phyloP scores from a whole-genome alignment of 1,140 invertebrate genomes.

The Drosophila subobscura region DNA sequence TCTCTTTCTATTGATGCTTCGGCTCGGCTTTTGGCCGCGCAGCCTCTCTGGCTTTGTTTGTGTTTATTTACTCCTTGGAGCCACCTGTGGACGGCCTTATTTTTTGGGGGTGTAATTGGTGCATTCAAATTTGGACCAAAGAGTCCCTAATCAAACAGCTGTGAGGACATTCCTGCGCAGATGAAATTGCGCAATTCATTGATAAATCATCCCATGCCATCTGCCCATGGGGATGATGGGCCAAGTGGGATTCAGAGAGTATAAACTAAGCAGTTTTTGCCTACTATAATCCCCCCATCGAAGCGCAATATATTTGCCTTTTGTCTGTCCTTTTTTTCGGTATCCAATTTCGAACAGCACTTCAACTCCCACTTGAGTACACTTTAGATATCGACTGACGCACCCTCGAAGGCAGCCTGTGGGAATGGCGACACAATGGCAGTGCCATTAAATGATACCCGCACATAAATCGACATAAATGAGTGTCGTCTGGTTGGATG shows the following conservation, averaged over 20 bases:
- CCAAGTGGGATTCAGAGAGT: too few species aligned
- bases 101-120: constrained; percentile 2
- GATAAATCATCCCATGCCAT: constrained; percentile 35
- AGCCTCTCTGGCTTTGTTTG: constrained; percentile 59
- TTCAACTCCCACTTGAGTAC: constrained; percentile 21
- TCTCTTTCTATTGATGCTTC: constrained; percentile 10
- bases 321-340: too few species aligned
- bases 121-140: constrained; percentile 24
- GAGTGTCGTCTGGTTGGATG: constrained; percentile 17
- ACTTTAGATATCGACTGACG: constrained; percentile 16
- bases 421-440: neutral
- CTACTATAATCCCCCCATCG: too few species aligned
- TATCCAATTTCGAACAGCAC: neutral
- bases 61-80: constrained; percentile 39
- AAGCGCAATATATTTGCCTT: too few species aligned
- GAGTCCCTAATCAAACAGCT: constrained; percentile 45
- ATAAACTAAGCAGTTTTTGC: too few species aligned
- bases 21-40: constrained; percentile 49
- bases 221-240: neutral
- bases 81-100: constrained; percentile 52
- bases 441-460: constrained; percentile 49
- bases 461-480: constrained; percentile 17
- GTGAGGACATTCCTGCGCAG: constrained; percentile 50
- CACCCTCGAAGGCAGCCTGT: constrained; percentile 14
- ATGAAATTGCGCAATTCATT: constrained; percentile 65